Evolutionary conservation across 2,113 vertebrate genomes (phyloP).

Genomic region (Cacatua alba): DNA sequence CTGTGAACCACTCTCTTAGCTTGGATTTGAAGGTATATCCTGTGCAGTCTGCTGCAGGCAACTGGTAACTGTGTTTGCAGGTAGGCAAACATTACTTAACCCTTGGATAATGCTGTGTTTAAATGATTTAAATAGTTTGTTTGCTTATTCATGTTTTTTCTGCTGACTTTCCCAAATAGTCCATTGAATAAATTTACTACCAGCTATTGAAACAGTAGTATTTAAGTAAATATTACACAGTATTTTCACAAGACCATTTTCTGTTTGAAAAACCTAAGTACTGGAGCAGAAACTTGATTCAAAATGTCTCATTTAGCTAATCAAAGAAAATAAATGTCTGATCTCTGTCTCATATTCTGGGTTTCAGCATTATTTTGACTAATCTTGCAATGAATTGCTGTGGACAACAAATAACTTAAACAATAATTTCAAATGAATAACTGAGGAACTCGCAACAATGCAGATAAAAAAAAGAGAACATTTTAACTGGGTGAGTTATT

Average conservation of each 20-base stretch:
- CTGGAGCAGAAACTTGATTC: background rate
- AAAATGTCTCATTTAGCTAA: constrained; percentile 28
- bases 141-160: constrained; percentile 28
- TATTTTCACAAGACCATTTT: constrained; percentile 27
- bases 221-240: constrained; percentile 25
- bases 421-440: background rate
- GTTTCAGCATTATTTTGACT: constrained; percentile 17
- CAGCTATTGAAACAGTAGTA: constrained; percentile 6
- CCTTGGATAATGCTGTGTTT: background rate
- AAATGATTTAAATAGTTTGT: constrained; percentile 11
- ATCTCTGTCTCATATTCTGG: background rate
- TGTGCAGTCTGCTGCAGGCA: background rate
- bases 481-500: background rate
- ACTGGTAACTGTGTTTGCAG: background rate
- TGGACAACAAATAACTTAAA: background rate
- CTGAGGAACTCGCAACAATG: background rate
- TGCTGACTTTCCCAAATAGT: constrained; percentile 1
- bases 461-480: background rate
- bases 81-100: constrained; percentile 3
- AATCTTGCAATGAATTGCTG: background rate
- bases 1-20: background rate
- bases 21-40: background rate
- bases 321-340: constrained; percentile 5
- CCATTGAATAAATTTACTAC: constrained; percentile 31
- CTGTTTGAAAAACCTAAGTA: constrained; percentile 3